Evolutionary conservation across 2,797 vertebrate species (phyloP).

Genomic region (Acipenser transmontanus): DNA sequence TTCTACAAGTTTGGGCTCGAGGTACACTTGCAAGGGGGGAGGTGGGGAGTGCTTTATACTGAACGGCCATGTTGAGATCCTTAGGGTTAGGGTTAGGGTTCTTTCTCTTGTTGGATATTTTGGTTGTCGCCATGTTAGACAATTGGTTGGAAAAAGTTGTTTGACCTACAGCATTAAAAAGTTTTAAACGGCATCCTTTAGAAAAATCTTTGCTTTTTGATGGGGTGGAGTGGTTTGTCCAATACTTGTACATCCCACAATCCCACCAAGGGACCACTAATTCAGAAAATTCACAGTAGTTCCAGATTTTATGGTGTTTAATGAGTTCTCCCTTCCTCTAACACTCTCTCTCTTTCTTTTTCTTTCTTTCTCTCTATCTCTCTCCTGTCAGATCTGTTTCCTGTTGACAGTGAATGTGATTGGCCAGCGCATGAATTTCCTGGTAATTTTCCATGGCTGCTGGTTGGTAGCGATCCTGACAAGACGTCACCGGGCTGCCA

Average conservation of each 20-base stretch:
- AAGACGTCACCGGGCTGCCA: slow-evolving; percentile 65
- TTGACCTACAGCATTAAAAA: neutral
- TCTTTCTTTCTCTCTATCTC: no score
- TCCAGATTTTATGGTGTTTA: no score
- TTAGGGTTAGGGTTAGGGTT: neutral
- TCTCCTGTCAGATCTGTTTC: slow-evolving; percentile 76
- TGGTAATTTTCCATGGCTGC: slow-evolving; percentile 86
- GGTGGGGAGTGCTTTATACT: neutral
- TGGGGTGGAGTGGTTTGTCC: no score
- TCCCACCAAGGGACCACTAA: no score
- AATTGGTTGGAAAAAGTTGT: neutral
- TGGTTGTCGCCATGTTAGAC: neutral
- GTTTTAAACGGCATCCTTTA: neutral
- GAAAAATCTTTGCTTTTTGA: neutral
- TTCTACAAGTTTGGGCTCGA: slow-evolving; percentile 96
- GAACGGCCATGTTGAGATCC: neutral
- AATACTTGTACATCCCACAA: no score
- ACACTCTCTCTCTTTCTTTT: no score
- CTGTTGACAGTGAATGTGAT: slow-evolving; percentile 89
- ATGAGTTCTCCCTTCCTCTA: no score
- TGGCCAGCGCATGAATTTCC: slow-evolving; percentile 91
- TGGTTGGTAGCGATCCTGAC: slow-evolving; percentile 86
- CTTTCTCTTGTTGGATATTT: neutral
- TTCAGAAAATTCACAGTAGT: no score
- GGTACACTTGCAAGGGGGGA: slow-evolving; percentile 46